A percentile compares a stretch with the other conserved stretches of the same genome.
Conservation (phyloP, 2,888 invertebrate genomes). For the Hydriomena furcata region DNA sequence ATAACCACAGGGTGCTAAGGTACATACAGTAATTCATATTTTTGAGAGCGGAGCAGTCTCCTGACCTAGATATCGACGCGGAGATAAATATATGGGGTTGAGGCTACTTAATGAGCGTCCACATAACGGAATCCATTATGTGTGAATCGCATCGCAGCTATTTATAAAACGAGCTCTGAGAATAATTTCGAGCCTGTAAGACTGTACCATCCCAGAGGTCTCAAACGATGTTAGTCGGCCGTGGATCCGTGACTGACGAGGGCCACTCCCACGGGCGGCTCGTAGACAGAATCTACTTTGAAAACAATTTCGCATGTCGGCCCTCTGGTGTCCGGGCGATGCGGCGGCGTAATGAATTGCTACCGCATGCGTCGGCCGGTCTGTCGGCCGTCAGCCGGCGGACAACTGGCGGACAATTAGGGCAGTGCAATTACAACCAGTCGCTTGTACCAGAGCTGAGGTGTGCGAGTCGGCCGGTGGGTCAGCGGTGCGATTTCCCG, state of each 20-base stretch:
- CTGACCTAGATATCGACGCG: constrained; percentile 57
- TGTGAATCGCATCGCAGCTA: constrained; percentile 37
- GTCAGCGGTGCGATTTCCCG: constrained; percentile 78
- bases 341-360: constrained; percentile 65
- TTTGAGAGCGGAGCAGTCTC: constrained; percentile 49
- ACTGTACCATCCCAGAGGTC: constrained; percentile 38
- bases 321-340: constrained; percentile 42
- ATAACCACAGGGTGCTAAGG: constrained; percentile 55
- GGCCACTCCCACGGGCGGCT: constrained; percentile 54
- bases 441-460: constrained; percentile 43
- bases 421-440: constrained; percentile 76
- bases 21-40: constrained; percentile 50
- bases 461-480: constrained; percentile 69
- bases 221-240: constrained; percentile 64
- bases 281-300: constrained; percentile 69
- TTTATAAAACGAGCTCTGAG: constrained; percentile 42
- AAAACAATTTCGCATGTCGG: constrained; percentile 73
- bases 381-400: constrained; percentile 59
- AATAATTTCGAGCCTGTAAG: constrained; percentile 41
- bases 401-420: constrained; percentile 73
- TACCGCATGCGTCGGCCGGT: constrained; percentile 61
- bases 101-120: constrained; percentile 41
- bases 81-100: constrained; percentile 49
- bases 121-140: constrained; percentile 51
- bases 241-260: constrained; percentile 57